These are phyloP conservation scores for Eledone cirrhosa DNA, from an alignment of 2,888 invertebrate genomes.

Conservation along the genomic window DNA sequence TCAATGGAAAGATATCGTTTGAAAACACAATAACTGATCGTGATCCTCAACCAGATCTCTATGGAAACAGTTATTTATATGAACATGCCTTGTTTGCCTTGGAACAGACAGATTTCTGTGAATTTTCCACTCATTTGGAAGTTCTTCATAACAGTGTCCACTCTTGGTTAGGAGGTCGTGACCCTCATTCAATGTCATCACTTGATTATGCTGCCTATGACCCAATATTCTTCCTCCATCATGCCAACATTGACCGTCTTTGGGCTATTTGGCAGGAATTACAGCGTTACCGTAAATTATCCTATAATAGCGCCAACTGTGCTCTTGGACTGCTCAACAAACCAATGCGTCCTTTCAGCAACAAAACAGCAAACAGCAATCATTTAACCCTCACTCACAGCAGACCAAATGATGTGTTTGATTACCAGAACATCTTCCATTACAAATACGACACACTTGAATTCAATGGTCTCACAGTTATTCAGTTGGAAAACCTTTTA, in stretches of 20 bases:
- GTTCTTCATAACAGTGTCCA: constrained; percentile 38
- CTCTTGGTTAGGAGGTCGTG: constrained; percentile 37
- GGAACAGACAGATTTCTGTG: constrained; percentile 34
- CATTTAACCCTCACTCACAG: constrained; percentile 30
- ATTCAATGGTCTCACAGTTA: constrained; percentile 41
- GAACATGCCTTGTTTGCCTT: constrained; percentile 25
- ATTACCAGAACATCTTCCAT: constrained; percentile 37
- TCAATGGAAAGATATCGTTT: constrained; percentile 33
- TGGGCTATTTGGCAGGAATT: constrained; percentile 43
- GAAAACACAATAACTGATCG: constrained; percentile 18
- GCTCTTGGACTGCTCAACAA: constrained; percentile 35
- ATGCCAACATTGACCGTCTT: constrained; percentile 36
- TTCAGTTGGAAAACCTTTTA: constrained; percentile 37
- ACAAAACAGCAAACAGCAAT: constrained; percentile 30
- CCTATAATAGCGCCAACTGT: constrained; percentile 39
- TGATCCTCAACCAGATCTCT: constrained; percentile 21
- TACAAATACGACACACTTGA: constrained; percentile 40
- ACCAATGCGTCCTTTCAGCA: constrained; percentile 36
- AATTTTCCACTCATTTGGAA: constrained; percentile 34
- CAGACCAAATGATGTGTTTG: constrained; percentile 37
- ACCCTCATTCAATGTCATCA: constrained; percentile 34
- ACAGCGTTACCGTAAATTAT: constrained; percentile 37
- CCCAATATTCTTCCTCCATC: constrained; percentile 42
- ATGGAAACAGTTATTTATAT: constrained; percentile 22
- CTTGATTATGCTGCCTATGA: constrained; percentile 41